These are phyloP conservation scores for Chaetodon auriga DNA, from an alignment of 2,113 vertebrate genomes.

Conservation along the genomic window DNA sequence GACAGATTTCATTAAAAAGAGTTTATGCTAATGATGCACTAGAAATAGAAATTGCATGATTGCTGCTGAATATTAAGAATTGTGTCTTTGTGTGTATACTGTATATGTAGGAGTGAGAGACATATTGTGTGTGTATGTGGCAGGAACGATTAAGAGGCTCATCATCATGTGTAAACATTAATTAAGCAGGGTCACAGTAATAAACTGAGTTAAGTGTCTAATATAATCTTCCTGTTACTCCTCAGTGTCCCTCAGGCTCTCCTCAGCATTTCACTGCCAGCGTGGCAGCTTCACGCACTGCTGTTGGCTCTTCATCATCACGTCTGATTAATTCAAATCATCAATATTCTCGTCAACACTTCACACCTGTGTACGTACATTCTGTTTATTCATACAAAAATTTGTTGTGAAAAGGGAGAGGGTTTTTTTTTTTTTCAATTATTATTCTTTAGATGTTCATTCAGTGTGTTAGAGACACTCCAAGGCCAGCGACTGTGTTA, in stretches of 20 bases:
- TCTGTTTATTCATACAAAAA: not conserved
- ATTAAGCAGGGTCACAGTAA: slow-evolving; percentile 20
- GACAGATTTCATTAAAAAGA: not conserved
- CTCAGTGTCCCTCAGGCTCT: not conserved
- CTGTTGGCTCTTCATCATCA: not conserved
- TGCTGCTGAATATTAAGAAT: not conserved
- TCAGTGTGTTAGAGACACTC: not conserved
- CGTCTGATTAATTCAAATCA: not conserved
- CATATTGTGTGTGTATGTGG: not conserved
- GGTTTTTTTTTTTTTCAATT: not conserved
- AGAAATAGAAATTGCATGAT: not conserved
- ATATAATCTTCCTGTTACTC: not conserved
- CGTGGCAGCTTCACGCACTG: not conserved
- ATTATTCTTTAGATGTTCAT: not conserved
- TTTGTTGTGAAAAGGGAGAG: not conserved
- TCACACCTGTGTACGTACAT: not conserved
- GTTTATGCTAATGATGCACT: not conserved
- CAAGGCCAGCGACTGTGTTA: not conserved
- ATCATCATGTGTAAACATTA: slow-evolving; percentile 23
- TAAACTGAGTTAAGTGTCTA: not conserved
- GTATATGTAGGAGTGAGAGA: not conserved
- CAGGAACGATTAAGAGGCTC: slow-evolving; percentile 11
- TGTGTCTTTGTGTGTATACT: not conserved
- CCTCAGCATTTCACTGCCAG: not conserved
- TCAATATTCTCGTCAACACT: not conserved